A percentile compares a stretch with the other conserved stretches of the same genome.
Evolutionary conservation across 2,113 vertebrate genomes (phyloP).

Genomic region (Himantopus leucocephalus): DNA sequence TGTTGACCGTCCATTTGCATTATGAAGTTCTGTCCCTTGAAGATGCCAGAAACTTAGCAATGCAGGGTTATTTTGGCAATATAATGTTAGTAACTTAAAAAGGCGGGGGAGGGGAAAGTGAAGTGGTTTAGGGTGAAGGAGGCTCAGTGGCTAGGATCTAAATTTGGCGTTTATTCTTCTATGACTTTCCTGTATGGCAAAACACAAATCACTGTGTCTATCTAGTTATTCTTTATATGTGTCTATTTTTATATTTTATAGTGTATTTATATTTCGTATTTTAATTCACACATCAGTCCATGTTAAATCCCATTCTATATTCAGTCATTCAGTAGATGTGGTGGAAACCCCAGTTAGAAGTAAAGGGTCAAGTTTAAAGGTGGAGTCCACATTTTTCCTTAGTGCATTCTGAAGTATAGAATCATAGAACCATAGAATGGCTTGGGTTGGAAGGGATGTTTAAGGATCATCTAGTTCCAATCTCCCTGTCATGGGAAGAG

Average conservation of each 20-base stretch:
- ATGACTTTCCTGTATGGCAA: neutral
- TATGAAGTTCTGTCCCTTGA: neutral
- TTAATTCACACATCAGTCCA: neutral
- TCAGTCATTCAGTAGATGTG: neutral
- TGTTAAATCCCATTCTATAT: neutral
- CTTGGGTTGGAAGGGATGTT: neutral
- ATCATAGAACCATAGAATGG: neutral
- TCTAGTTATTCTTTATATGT: neutral
- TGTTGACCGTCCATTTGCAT: neutral
- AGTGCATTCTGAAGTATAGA: neutral
- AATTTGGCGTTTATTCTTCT: neutral
- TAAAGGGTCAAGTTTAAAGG: neutral
- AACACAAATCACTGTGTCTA: neutral
- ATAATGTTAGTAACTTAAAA: neutral
- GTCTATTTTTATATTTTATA: neutral
- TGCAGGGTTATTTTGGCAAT: neutral
- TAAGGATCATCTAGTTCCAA: neutral
- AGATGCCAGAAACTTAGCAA: neutral
- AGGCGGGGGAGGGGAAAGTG: neutral
- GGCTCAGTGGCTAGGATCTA: neutral
- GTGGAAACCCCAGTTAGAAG: neutral
- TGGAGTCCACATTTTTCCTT: neutral
- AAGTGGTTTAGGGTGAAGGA: neutral
- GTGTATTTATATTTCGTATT: neutral
- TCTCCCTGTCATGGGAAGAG: rapidly evolving